These are phyloP conservation scores for Poecile montanus DNA, from an alignment of 2,797 vertebrate species.

Conservation along the genomic window DNA sequence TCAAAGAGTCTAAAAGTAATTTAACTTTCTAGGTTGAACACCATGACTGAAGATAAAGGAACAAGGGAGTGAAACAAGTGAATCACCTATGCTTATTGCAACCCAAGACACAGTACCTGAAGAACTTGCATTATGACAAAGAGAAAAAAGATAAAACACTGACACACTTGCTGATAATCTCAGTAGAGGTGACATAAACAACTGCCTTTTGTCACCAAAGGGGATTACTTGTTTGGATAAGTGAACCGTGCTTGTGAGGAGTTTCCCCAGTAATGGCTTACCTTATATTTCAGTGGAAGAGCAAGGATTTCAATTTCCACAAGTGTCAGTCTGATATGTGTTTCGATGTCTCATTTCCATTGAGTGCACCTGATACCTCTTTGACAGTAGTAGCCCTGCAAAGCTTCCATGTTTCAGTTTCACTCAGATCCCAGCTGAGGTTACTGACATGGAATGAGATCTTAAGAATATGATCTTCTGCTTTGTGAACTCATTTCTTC, in stretches of 20 bases:
- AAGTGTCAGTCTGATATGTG: neutral
- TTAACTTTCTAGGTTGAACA: neutral
- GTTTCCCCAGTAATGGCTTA: neutral
- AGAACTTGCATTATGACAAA: neutral
- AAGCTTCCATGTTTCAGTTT: neutral
- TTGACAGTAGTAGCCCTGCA: neutral
- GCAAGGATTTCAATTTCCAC: neutral
- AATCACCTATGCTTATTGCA: neutral
- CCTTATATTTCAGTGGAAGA: neutral
- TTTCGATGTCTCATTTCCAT: neutral
- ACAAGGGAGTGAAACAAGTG: neutral
- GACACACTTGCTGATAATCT: neutral
- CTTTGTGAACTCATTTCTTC: neutral
- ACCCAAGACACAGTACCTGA: neutral
- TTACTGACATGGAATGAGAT: neutral
- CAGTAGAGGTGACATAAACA: neutral
- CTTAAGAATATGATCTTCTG: neutral
- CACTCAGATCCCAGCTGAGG: neutral
- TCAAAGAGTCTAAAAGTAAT: neutral
- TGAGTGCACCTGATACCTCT: neutral
- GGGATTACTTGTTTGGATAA: neutral
- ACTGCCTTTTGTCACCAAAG: neutral
- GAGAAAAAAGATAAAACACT: neutral
- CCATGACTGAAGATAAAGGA: neutral
- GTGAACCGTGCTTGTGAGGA: neutral